These are phyloP conservation scores for Ageneiosus marmoratus DNA, from an alignment of 2,113 vertebrate genomes.

Conservation along the genomic window DNA sequence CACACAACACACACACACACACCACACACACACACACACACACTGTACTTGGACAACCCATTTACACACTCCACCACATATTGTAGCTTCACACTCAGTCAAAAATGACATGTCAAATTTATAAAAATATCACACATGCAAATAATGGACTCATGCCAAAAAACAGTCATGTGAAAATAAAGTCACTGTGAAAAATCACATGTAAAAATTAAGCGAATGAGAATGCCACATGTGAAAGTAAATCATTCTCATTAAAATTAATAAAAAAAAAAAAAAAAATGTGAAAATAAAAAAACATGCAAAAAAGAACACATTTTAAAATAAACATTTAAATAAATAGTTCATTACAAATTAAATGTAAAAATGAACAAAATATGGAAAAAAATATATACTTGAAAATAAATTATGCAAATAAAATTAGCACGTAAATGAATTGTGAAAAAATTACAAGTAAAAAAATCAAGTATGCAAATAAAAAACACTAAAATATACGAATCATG, in stretches of 20 bases:
- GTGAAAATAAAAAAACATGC: slow-evolving; percentile 4
- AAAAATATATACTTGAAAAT: too few species aligned
- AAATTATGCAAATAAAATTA: too few species aligned
- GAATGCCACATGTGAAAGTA: background rate
- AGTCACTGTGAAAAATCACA: background rate
- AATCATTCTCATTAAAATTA: background rate
- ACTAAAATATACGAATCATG: background rate
- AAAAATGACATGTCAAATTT: background rate
- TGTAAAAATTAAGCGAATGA: background rate
- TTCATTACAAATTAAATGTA: too few species aligned
- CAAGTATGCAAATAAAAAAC: background rate
- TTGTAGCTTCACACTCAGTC: background rate
- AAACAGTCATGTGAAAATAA: background rate
- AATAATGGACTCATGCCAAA: background rate
- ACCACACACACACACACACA: too few species aligned
- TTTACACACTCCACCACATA: background rate
- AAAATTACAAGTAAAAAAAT: background rate
- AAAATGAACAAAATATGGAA: too few species aligned
- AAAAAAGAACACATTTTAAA: too few species aligned
- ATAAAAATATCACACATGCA: background rate
- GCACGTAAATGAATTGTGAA: background rate
- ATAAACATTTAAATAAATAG: too few species aligned
- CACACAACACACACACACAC: too few species aligned
- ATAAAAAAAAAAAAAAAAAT: background rate
- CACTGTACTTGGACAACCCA: background rate